These are phyloP conservation scores for Kobus ellipsiprymnus DNA, from an alignment of 2,113 vertebrate genomes.

Conservation along the genomic window DNA sequence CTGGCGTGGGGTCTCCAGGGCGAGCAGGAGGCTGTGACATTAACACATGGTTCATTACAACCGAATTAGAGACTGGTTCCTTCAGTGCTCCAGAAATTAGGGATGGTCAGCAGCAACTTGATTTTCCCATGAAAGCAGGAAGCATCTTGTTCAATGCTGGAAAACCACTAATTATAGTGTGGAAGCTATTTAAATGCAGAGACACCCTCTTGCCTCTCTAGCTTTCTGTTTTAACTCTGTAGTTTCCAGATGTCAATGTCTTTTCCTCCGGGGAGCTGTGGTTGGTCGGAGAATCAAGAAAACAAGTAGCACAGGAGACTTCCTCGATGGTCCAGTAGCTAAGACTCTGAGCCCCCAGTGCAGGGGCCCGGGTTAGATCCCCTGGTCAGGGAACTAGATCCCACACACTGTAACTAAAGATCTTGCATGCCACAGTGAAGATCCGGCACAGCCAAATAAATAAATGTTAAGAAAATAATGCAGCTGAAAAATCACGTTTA, in stretches of 20 bases:
- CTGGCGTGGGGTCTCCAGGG: constrained; percentile 61
- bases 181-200: constrained; percentile 48
- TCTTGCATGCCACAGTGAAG: neutral
- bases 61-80: constrained; percentile 52
- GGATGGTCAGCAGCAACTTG: constrained; percentile 64
- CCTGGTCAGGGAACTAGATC: neutral
- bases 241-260: neutral
- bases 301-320: accelerated
- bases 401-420: neutral
- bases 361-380: neutral
- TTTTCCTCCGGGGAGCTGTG: neutral
- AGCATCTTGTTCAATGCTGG: neutral
- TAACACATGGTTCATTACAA: constrained; percentile 70
- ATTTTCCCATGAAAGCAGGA: constrained; percentile 72
- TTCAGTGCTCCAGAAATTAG: constrained; percentile 61
- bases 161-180: constrained; percentile 59
- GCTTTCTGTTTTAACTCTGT: constrained; percentile 8
- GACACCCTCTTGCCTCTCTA: constrained; percentile 5
- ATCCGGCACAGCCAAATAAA: neutral
- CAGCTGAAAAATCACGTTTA: neutral
- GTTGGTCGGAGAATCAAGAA: neutral
- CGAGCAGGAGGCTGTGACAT: constrained; percentile 66
- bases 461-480: neutral
- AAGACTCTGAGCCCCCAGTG: neutral
- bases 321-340: neutral